These are phyloP conservation scores for Trachymyrmex septentrionalis DNA, from an alignment of 1,140 invertebrate genomes.

Conservation along the genomic window DNA sequence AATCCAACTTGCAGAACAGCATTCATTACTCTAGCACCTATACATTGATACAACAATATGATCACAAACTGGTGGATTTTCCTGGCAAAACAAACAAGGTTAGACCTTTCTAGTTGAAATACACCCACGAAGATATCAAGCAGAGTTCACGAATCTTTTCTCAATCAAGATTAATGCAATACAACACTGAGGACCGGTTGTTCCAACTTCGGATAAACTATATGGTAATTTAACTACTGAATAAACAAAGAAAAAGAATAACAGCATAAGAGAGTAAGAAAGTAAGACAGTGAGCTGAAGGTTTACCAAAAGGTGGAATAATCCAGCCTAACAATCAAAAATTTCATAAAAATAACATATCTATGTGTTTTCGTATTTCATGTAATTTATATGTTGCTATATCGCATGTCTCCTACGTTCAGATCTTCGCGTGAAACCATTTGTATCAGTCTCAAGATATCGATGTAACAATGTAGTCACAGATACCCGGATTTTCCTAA, in stretches of 20 bases:
- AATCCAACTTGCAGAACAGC: conserved; percentile 4
- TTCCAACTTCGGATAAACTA: too few species aligned
- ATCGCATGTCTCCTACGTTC: background rate
- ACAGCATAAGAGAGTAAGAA: too few species aligned
- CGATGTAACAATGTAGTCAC: conserved; percentile 1
- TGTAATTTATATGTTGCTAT: background rate
- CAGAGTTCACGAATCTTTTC: background rate
- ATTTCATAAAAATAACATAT: background rate
- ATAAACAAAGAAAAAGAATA: too few species aligned
- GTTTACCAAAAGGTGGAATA: too few species aligned
- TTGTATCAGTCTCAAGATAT: background rate
- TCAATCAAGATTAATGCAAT: conserved; percentile 3
- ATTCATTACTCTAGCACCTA: background rate
- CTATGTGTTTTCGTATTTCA: too few species aligned
- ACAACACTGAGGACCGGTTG: background rate
- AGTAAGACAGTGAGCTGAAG: too few species aligned
- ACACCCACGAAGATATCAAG: background rate
- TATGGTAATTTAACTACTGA: too few species aligned
- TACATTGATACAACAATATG: conserved; percentile 1
- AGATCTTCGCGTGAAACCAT: background rate
- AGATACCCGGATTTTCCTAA: conserved; percentile 13
- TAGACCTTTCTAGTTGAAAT: background rate
- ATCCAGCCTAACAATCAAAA: background rate
- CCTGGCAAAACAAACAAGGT: background rate
- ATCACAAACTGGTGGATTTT: conserved; percentile 2